Percentiles rank a stretch among this genome's conserved stretches.
These are phyloP conservation scores for Mesoclemmys tuberculata DNA, from an alignment of 2,113 vertebrate genomes.

Conservation along the genomic window DNA sequence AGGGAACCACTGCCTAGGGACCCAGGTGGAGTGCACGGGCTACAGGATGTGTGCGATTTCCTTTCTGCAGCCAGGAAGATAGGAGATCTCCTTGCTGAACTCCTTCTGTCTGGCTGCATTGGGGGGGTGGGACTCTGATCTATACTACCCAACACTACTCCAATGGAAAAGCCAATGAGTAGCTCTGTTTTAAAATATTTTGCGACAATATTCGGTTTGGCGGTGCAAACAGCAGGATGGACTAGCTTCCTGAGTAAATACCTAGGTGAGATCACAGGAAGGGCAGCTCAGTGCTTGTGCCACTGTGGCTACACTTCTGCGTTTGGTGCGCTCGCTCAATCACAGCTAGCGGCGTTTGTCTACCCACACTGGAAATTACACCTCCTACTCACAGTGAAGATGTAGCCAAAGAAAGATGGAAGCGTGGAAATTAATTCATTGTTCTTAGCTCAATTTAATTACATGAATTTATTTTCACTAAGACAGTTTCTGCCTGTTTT, in stretches of 20 bases:
- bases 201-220: background rate
- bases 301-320: background rate
- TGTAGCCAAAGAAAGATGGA: too few species aligned
- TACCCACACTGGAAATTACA: too few species aligned
- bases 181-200: background rate
- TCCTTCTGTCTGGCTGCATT: too few species aligned
- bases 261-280: background rate
- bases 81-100: too few species aligned
- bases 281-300: background rate
- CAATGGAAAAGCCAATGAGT: background rate
- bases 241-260: background rate
- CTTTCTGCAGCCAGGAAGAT: too few species aligned
- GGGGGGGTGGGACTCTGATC: too few species aligned
- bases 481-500: background rate
- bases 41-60: too few species aligned
- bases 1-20: too few species aligned
- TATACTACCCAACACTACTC: background rate
- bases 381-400: too few species aligned
- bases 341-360: background rate
- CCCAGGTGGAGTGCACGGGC: too few species aligned
- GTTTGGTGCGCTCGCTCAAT: background rate
- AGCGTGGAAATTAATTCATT: too few species aligned
- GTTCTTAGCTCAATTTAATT: too few species aligned
- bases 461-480: background rate
- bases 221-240: background rate